phyloP scores from a whole-genome alignment of 1,140 invertebrate genomes.

The Brachystomella parvula region DNA sequence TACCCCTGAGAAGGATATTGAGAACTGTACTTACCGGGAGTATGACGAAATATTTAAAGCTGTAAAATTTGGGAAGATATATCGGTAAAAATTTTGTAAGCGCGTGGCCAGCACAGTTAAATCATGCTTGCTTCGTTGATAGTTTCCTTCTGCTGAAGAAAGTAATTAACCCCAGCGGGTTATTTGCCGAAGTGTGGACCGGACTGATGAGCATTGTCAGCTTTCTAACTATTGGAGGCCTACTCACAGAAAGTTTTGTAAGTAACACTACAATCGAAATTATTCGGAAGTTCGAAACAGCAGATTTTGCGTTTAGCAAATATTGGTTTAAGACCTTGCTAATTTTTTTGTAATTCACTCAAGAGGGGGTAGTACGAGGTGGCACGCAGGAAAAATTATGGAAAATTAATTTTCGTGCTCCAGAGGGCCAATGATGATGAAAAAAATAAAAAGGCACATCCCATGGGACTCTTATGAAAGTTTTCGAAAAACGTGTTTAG shows the following conservation, averaged over 20 bases:
- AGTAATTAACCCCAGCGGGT: slow-evolving; percentile 28
- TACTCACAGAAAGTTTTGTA: slow-evolving; percentile 17
- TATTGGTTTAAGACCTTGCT: neutral
- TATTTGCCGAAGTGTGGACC: slow-evolving; percentile 26
- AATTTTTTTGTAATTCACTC: neutral
- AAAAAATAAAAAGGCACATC: too few species aligned
- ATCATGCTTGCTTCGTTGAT: neutral
- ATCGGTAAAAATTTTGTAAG: neutral
- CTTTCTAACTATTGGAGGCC: slow-evolving; percentile 6
- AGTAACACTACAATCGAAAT: neutral
- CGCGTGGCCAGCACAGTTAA: neutral
- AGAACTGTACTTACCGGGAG: neutral
- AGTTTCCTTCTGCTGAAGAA: slow-evolving; percentile 12
- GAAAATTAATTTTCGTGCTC: too few species aligned
- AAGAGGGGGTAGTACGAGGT: too few species aligned
- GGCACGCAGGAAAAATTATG: too few species aligned
- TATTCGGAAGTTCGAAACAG: neutral
- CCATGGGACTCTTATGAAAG: too few species aligned
- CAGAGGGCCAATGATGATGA: too few species aligned
- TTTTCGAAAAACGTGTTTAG: too few species aligned
- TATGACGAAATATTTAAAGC: slow-evolving; percentile 7
- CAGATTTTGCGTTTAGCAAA: neutral
- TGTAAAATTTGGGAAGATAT: neutral
- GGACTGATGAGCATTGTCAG: slow-evolving; percentile 15
- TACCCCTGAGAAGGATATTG: neutral